These are phyloP conservation scores for Potamilus streckersoni DNA, from an alignment of 1,140 invertebrate species.

Conservation along the genomic window DNA sequence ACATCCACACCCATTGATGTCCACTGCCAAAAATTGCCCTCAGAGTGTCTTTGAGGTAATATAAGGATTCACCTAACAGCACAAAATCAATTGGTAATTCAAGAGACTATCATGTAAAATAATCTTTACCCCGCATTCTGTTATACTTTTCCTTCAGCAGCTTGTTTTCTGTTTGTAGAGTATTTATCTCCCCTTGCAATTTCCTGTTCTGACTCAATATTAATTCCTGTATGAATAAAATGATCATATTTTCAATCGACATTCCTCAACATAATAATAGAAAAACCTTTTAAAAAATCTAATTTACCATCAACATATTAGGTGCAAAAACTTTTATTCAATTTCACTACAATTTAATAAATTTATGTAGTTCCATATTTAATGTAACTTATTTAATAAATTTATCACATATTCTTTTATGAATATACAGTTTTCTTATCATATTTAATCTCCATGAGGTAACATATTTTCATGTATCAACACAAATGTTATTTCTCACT, in stretches of 20 bases:
- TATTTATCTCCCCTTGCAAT: constrained; percentile 56
- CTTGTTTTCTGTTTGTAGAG: constrained; percentile 60
- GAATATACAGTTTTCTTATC: no score
- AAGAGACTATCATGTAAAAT: no score
- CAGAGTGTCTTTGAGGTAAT: no score
- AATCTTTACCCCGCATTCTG: constrained; percentile 44
- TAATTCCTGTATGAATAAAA: constrained; percentile 42
- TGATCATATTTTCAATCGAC: not conserved
- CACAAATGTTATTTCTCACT: no score
- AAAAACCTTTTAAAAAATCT: not conserved
- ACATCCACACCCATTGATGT: no score
- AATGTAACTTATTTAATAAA: not conserved
- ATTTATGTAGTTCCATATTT: not conserved
- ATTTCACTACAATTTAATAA: not conserved
- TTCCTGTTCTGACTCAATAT: constrained; percentile 60
- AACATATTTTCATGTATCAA: no score
- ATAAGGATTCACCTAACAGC: no score
- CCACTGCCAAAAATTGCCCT: no score
- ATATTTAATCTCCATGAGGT: no score
- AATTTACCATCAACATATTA: not conserved
- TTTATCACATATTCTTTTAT: not conserved
- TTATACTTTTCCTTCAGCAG: constrained; percentile 60
- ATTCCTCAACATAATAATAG: not conserved
- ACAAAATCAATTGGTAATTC: no score
- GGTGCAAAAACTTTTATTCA: not conserved